These are phyloP conservation scores for Phycodurus eques DNA, from an alignment of 2,113 vertebrate genomes.

Conservation along the genomic window DNA sequence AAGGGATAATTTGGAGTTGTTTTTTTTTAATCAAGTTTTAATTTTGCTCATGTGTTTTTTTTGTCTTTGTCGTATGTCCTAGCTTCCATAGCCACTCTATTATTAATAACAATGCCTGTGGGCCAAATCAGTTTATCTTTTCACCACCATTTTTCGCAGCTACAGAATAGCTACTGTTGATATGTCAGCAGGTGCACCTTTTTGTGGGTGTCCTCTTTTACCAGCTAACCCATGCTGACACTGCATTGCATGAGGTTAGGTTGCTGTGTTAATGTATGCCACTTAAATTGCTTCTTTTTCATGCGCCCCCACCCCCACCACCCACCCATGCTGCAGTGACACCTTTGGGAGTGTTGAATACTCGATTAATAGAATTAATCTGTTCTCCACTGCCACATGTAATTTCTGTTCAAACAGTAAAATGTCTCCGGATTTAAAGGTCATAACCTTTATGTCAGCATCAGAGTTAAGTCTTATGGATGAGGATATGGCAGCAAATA, in stretches of 20 bases:
- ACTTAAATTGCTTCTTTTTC: slow-evolving; percentile 69
- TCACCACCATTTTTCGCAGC: slow-evolving; percentile 36
- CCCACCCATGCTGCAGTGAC: slow-evolving; percentile 59
- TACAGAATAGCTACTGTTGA: slow-evolving; percentile 24
- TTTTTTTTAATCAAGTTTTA: too few relatives aligned
- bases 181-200: not conserved
- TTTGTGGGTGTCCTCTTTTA: slow-evolving; percentile 42
- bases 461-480: slow-evolving; percentile 52
- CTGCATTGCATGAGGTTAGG: slow-evolving; percentile 54
- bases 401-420: slow-evolving; percentile 58
- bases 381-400: slow-evolving; percentile 63
- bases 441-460: slow-evolving; percentile 53
- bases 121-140: slow-evolving; percentile 69
- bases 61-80: slow-evolving; percentile 40
- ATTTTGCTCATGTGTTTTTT: slow-evolving; percentile 39
- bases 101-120: slow-evolving; percentile 60
- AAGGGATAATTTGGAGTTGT: too few relatives aligned
- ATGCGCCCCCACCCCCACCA: not conserved
- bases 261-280: slow-evolving; percentile 60
- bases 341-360: slow-evolving; percentile 62
- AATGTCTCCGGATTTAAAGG: slow-evolving; percentile 42
- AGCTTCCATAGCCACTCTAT: slow-evolving; percentile 31
- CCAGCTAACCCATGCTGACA: slow-evolving; percentile 66
- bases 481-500: slow-evolving; percentile 52
- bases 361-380: slow-evolving; percentile 69